Evolutionary conservation across 37 sponge, comb jelly and placozoan species (phyloP).

Genomic region (Haliclona indistincta): DNA sequence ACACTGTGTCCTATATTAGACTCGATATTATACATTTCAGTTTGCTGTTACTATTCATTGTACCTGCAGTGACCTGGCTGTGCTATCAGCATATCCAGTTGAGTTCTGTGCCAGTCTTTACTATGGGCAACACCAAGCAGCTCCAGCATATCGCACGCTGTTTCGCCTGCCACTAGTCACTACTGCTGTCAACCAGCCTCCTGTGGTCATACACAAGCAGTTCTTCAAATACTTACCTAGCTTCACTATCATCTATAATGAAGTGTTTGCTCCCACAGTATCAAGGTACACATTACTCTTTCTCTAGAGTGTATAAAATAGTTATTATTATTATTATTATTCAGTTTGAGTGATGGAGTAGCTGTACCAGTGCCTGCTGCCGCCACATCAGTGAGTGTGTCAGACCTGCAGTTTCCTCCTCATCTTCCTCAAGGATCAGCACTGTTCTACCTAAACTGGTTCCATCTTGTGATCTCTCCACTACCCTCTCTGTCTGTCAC

Average conservation of each 20-base stretch:
- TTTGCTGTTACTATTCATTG: not conserved
- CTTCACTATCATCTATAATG: constrained; percentile 58
- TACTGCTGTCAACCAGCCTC: constrained; percentile 63
- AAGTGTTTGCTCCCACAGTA: constrained; percentile 27
- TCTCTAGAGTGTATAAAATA: not conserved
- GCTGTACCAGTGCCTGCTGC: not conserved
- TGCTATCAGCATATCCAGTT: constrained; percentile 5
- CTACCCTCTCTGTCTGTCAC: constrained; percentile 63
- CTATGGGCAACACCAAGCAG: not conserved
- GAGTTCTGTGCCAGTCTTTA: constrained; percentile 16
- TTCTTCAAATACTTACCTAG: constrained; percentile 59
- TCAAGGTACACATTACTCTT: not conserved
- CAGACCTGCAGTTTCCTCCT: constrained; percentile 37
- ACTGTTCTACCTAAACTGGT: constrained; percentile 35
- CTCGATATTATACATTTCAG: not conserved
- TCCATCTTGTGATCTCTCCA: constrained; percentile 25
- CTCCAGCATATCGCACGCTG: constrained; percentile 52
- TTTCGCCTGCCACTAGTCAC: constrained; percentile 16
- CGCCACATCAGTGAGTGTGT: constrained; percentile 5
- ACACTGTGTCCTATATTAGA: not conserved
- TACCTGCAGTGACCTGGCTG: constrained; percentile 20
- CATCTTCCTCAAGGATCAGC: constrained; percentile 47
- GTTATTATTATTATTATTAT: too few relatives aligned
- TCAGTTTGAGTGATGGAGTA: too few relatives aligned
- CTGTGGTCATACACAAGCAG: constrained; percentile 57